Evolutionary conservation across 2,113 vertebrate species (phyloP), one percentile per base, ranked within the genome.

Genomic region (Raja brachyura): DNA sequence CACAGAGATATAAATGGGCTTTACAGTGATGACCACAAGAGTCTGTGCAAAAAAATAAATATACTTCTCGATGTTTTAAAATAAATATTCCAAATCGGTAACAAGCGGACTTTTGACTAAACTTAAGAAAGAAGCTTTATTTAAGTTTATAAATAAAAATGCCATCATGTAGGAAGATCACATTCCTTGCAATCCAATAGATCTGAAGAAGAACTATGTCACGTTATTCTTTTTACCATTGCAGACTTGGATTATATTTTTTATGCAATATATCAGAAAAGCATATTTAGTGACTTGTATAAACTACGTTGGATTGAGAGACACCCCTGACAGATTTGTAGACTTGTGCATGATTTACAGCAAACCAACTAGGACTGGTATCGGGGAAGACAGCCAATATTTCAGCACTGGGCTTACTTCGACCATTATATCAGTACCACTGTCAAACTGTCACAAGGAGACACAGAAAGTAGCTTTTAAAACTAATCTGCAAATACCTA

Each of bases 251-350:
- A 92, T 73, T 48, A 54, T 90, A 86, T 70, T 92, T 66, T 39
- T 92, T 73, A 48, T 92, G 90, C 25, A 92, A 74, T 92, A 73
- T 92, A 92, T 73, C 33, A 73, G 68, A 92, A 92, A 92, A 92
- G 90, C 90, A 92, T 92, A 92, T 92, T 92, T 92, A 92, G 90
- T 73, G 90, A 92, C 66, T 48, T 73, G 25, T 25, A 54, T 92
- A 92, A 92, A 92, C 90, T 10, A 74, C 73, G 39, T 74, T 73
- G 68, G 90, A 92, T 92, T 54, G 90, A 48, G 90, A 70, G 90
- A 74, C 66, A 74, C 10, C 73, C 73, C 73, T 54, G 66, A 92
- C 68, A 92, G 33, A 92, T 92, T 92, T 92, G 90, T 73, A 73
- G 90, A 48, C 68, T 73, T 48, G 9, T 92, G 11, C 22, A 28